A percentile compares a stretch with the other conserved stretches of the same genome.
phyloP scores from a whole-genome alignment of 1,140 invertebrate species.

The Hyphantria cunea region DNA sequence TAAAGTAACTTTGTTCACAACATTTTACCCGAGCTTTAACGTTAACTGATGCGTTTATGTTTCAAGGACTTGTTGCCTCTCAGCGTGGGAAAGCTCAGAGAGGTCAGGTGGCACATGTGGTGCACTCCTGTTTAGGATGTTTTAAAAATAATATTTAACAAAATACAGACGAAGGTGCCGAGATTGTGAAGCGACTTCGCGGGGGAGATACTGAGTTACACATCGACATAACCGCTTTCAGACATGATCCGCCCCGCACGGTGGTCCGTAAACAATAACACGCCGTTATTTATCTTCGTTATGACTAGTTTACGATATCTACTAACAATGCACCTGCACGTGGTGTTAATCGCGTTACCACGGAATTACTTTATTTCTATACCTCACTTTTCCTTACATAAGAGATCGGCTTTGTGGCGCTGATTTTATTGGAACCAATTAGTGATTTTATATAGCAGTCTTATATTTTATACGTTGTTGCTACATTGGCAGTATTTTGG shows the following conservation, averaged over 20 bases:
- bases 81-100: conserved; percentile 72
- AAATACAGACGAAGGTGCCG: conserved; percentile 60
- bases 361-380: conserved; percentile 33
- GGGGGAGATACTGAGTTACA: conserved; percentile 53
- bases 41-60: conserved; percentile 61
- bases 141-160: conserved; percentile 77
- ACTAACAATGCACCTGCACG: conserved; percentile 37
- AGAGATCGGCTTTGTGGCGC: conserved; percentile 12
- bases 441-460: conserved; percentile 1
- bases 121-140: conserved; percentile 63
- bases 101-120: conserved; percentile 79
- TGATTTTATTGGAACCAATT: conserved; percentile 14
- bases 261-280: conserved; percentile 77
- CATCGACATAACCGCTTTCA: conserved; percentile 38
- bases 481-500: not conserved
- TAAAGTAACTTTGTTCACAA: conserved; percentile 21
- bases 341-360: conserved; percentile 48
- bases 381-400: conserved; percentile 18
- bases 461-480: not conserved
- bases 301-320: conserved; percentile 54
- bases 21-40: conserved; percentile 44
- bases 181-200: conserved; percentile 54
- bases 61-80: conserved; percentile 52
- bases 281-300: conserved; percentile 59
- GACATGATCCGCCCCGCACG: conserved; percentile 43